Conservation (phyloP, 2,888 invertebrate genomes). For the Spodoptera exigua region DNA sequence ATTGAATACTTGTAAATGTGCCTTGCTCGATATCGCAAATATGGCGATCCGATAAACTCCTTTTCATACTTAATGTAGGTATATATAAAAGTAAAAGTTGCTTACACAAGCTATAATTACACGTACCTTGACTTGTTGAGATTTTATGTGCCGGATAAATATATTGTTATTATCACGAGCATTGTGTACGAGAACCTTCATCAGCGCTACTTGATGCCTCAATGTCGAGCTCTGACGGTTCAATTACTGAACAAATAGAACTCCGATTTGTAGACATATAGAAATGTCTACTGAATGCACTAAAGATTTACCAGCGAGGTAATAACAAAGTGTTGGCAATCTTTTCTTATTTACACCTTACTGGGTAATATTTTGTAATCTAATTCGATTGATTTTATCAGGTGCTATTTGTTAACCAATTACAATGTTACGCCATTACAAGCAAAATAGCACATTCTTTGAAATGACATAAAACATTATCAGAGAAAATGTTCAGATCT, state of each 20-base stretch:
- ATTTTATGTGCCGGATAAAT: conserved; percentile 30
- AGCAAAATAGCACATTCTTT: conserved; percentile 12
- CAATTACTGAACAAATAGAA: conserved; percentile 66
- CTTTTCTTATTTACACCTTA: conserved; percentile 21
- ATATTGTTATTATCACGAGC: conserved; percentile 48
- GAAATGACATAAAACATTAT: conserved; percentile 26
- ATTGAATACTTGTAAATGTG: conserved; percentile 25
- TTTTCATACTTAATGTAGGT: conserved; percentile 31
- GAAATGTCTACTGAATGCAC: conserved; percentile 32
- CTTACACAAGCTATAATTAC: conserved; percentile 23
- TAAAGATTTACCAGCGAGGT: conserved; percentile 25
- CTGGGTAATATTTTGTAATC: conserved; percentile 10
- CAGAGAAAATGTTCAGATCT: conserved; percentile 59
- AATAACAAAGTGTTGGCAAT: conserved; percentile 16
- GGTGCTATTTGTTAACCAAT: conserved; percentile 9
- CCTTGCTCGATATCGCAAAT: conserved; percentile 19
- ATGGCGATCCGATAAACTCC: conserved; percentile 25
- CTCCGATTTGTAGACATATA: conserved; percentile 45
- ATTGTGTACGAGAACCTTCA: conserved; percentile 54
- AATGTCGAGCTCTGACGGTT: conserved; percentile 63
- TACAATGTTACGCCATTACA: conserved; percentile 1
- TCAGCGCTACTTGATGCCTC: conserved; percentile 63
- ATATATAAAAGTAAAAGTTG: conserved; percentile 31
- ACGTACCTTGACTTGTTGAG: conserved; percentile 28
- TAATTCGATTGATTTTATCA: conserved; percentile 15